Percentiles rank a stretch among this genome's conserved stretches.
Conservation (phyloP, 2,888 invertebrate genomes). For the Platycheirus albimanus region DNA sequence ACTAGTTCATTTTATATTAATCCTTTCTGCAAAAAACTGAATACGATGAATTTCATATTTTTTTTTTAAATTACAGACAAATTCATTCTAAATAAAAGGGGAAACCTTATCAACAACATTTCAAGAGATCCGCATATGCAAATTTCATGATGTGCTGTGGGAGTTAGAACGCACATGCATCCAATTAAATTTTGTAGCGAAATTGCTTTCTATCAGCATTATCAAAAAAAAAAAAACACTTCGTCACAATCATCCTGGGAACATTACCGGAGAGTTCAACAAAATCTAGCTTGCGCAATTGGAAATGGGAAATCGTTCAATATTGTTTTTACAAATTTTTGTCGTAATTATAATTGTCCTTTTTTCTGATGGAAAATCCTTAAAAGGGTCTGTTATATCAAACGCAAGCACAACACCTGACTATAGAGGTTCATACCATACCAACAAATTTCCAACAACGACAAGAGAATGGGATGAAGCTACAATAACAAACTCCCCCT, state of each 20-base stretch:
- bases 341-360: conserved; percentile 48
- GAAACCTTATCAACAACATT: too few relatives aligned
- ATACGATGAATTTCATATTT: too few relatives aligned
- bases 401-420: conserved; percentile 26
- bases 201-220: too few relatives aligned
- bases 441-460: neutral
- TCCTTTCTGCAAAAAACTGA: too few relatives aligned
- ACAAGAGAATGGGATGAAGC: conserved; percentile 5
- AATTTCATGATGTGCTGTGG: too few relatives aligned
- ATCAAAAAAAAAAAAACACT: neutral
- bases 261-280: neutral
- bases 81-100: too few relatives aligned
- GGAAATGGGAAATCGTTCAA: conserved; percentile 65
- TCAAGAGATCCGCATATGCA: too few relatives aligned
- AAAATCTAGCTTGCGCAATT: conserved; percentile 21
- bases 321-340: conserved; percentile 8
- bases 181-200: too few relatives aligned
- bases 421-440: neutral
- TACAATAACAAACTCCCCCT: neutral
- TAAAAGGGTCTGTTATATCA: conserved; percentile 13
- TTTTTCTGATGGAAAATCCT: conserved; percentile 37
- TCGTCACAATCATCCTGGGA: neutral
- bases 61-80: too few relatives aligned
- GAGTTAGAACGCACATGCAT: too few relatives aligned
- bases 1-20: too few relatives aligned